Base-by-base conservation (phyloP, 1,140 invertebrate species). In the Bactericera cockerelli region DNA sequence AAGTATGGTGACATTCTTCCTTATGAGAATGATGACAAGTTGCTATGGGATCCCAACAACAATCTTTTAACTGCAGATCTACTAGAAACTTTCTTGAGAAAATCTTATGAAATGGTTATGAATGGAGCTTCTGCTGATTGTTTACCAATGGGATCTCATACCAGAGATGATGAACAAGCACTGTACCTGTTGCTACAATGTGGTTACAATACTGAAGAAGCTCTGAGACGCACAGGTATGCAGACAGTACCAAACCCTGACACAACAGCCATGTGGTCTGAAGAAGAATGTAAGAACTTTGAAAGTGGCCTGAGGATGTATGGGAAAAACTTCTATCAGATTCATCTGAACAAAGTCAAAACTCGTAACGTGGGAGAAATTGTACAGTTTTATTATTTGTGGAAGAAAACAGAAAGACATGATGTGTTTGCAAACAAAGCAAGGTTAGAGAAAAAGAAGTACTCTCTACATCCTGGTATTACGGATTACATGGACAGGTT, bases 381-480 rank as follows among this genome's bases (percentile, higher is more conserved):
- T 53, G 92, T 98, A 33, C 91, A 97, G 69, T 98, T 98, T 76
- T 98, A 98, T 75, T 98, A 98, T 69, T 78, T 97, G 26, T 98
- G 94, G 94, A 98, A 98, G 72, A 98, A 98, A 75, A 97, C 94
- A 54, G 93, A 98, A 71, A 76, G 95, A 38, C 92, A 97, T 72
- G 95, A 98, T 74, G 65, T 79, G 60, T 92, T 90, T 76, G 86
- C 86, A 2, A 88, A 86, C 67, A 87, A 87, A 75, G 82, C 81
- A 14, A 72, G 87, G 60, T 72, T 90, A 59, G 87, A 90, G 68
- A 91, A 91, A 71, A 89, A 89, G 69, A 89, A 90, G 72, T 91
- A 90, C 71, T 80, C 82, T 10, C 70, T 92, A 55, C 86, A 91
- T 76, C 88, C 88, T 1, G 87, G 87, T 57, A 81, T 77, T 61